A percentile compares a stretch with the other conserved stretches of the same genome.
Evolutionary conservation across 2,888 invertebrate genomes (phyloP).

Genomic region (Apeira syringaria): DNA sequence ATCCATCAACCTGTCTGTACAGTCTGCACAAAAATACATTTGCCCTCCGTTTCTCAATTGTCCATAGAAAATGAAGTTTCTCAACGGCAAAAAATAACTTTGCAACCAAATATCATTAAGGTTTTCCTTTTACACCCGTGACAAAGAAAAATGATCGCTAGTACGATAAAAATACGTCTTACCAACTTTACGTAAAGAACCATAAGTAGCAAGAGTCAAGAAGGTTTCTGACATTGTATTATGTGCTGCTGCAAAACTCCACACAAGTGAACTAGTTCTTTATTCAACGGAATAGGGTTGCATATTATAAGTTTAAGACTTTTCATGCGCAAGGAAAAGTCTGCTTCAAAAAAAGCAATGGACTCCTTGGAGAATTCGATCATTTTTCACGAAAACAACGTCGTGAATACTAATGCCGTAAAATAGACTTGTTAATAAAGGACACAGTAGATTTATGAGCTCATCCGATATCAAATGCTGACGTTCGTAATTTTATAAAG

Average conservation of each 20-base stretch:
- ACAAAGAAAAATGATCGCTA: conserved; percentile 42
- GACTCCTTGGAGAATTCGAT: conserved; percentile 50
- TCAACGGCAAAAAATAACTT: conserved; percentile 43
- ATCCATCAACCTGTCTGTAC: conserved; percentile 68
- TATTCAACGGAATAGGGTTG: conserved; percentile 20
- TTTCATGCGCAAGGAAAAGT: conserved; percentile 26
- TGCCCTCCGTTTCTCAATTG: conserved; percentile 32
- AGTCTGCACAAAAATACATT: conserved; percentile 46
- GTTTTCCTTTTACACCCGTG: conserved; percentile 27
- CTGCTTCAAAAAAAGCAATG: conserved; percentile 41
- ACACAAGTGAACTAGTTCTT: conserved; percentile 5
- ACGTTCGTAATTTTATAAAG: conserved; percentile 7
- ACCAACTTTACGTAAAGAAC: conserved; percentile 27
- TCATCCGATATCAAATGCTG: conserved; percentile 12
- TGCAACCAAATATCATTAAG: conserved; percentile 52
- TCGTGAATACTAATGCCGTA: conserved; percentile 54
- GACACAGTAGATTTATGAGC: conserved; percentile 28
- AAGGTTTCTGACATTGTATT: conserved; percentile 15
- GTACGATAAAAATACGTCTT: conserved; percentile 33
- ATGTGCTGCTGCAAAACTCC: neutral
- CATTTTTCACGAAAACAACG: conserved; percentile 65
- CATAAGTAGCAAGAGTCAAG: conserved; percentile 33
- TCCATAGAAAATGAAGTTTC: conserved; percentile 27
- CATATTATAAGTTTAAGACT: conserved; percentile 15
- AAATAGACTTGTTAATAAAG: conserved; percentile 44